Evolutionary conservation across 2,113 vertebrate genomes (phyloP), one percentile per base, ranked within the genome.

Genomic region (Catharus minimus): DNA sequence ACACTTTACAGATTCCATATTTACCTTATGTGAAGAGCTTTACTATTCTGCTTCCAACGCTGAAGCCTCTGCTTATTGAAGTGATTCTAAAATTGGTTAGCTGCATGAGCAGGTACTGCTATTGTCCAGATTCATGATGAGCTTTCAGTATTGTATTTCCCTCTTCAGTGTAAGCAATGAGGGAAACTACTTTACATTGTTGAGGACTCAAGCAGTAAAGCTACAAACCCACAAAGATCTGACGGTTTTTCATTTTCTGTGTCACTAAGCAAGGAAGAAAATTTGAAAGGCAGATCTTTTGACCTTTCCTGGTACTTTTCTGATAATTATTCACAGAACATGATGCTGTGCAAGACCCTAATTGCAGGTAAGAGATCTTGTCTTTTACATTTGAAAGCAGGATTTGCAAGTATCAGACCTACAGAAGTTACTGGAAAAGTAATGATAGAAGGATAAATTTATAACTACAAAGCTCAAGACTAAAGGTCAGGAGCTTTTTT

Each of bases 251-350:
- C 49, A 30, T 82, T 84, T 88, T 80, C 72, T 72, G 49, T 74
- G 65, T 83, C 73, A 91, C 64, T 78, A 74, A 77, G 75, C 47
- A 83, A 4, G 15, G 73, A 88, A 39, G 57, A 86, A 88, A 81
- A 83, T 91, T 77, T 90, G 36, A 74, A 52, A 93, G 38, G 52
- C 47, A 77, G 80, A 44, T 92, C 55, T 88, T 92, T 81, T 86
- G 88, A 90, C 85, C 67, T 67, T 73, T 9, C 24, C 28, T 86
- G 50, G 24, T 85, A 76, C 26, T 89, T 95, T 87, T 82, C 53
- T 73, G 52, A 82, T 86, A 89, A 86, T 73, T 36, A 55, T 77
- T 80, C 33, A 27, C n/a, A 60, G 52, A 80, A 57, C 56, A 66
- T 56, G 71, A 65, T 91, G 41, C 43, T 73, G 32, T 24, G 22